Percentiles rank a stretch among this genome's conserved stretches.
Evolutionary conservation across 2,113 vertebrate genomes (phyloP).

Genomic region (Clarias magur): DNA sequence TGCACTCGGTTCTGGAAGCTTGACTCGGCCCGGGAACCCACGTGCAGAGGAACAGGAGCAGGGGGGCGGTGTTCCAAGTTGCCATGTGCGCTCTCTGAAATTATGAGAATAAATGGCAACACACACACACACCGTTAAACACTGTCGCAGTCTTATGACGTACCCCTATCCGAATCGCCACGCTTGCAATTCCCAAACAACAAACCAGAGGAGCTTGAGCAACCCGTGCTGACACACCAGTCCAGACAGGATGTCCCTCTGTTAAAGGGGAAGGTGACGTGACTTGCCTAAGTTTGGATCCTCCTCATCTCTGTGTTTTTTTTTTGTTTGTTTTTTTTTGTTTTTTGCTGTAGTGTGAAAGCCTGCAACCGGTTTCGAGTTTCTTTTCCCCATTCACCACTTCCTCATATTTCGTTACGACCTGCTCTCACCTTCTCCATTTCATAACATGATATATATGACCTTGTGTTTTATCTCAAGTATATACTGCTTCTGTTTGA

Average conservation of each 20-base stretch:
- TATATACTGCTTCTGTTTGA: too few species aligned
- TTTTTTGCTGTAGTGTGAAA: background rate
- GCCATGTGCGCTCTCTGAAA: slow-evolving; percentile 14
- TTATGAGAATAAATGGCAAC: background rate
- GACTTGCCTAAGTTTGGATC: background rate
- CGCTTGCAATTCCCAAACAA: background rate
- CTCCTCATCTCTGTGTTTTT: background rate
- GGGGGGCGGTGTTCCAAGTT: background rate
- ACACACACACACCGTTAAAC: background rate
- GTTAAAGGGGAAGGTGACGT: background rate
- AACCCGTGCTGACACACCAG: background rate
- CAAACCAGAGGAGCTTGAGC: background rate
- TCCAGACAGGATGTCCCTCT: background rate
- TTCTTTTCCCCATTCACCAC: slow-evolving; percentile 15
- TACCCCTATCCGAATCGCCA: background rate
- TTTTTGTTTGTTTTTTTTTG: background rate
- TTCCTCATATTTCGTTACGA: background rate
- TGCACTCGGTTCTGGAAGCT: slow-evolving; percentile 69
- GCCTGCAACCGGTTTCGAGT: background rate
- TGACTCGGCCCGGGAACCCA: background rate
- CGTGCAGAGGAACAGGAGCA: slow-evolving; percentile 1
- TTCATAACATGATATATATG: background rate
- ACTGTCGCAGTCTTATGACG: background rate
- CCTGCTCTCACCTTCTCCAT: background rate
- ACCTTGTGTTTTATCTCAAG: background rate